Conservation (phyloP, 2,797 vertebrate genomes). For the Gallinago nigripennis region DNA sequence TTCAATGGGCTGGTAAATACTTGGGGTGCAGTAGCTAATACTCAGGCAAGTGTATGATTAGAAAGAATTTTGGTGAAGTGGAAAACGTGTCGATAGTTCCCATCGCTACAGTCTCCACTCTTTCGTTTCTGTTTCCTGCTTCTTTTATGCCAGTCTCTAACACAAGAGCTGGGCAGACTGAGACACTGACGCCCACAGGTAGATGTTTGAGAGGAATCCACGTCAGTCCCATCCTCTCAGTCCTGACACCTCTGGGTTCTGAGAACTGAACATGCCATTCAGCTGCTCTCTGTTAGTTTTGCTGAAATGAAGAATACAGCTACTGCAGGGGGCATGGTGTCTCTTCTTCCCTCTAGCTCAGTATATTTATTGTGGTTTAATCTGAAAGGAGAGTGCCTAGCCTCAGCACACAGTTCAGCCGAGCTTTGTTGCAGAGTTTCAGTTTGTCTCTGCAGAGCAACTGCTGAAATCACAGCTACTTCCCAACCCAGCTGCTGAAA, state of each 20-base stretch:
- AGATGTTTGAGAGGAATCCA: not conserved
- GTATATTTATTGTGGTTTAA: not conserved
- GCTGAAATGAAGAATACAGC: not conserved
- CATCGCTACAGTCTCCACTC: not conserved
- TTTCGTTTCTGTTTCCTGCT: not conserved
- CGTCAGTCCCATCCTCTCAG: not conserved
- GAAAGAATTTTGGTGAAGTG: not conserved
- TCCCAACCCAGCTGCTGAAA: not conserved
- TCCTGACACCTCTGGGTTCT: not conserved
- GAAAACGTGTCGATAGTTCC: not conserved
- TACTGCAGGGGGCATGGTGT: not conserved
- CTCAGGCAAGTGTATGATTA: not conserved
- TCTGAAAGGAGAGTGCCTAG: not conserved
- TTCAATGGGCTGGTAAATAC: not conserved
- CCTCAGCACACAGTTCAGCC: not conserved
- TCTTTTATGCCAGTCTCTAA: not conserved
- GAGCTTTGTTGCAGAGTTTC: not conserved
- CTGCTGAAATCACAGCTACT: not conserved
- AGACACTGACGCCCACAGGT: not conserved
- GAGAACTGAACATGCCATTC: not conserved
- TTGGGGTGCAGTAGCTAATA: not conserved
- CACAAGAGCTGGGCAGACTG: not conserved
- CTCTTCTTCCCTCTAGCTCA: not conserved
- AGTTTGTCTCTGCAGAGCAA: not conserved
- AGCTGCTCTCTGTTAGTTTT: not conserved